Evolutionary conservation across 2,797 vertebrate genomes (phyloP).

Genomic region (Coregonus ussuriensis): DNA sequence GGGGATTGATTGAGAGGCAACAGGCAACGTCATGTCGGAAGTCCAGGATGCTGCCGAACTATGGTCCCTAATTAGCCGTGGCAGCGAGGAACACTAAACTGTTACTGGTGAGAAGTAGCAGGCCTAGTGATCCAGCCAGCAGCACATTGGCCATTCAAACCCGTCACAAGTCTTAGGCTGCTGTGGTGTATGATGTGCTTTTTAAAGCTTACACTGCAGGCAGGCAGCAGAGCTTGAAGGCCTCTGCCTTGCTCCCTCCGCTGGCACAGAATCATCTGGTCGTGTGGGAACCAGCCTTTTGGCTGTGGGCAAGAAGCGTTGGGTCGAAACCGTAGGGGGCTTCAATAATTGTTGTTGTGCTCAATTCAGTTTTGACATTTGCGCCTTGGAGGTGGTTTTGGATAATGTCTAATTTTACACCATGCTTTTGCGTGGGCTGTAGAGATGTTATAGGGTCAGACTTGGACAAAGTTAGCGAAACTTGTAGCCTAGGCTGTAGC

Average conservation of each 20-base stretch:
- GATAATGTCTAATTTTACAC: slow-evolving; percentile 19
- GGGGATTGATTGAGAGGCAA: slow-evolving; percentile 42
- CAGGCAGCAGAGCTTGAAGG: slow-evolving; percentile 44
- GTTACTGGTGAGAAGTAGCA: slow-evolving; percentile 40
- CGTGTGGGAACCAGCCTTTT: slow-evolving; percentile 53
- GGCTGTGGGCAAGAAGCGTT: slow-evolving; percentile 41
- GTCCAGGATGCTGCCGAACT: slow-evolving; percentile 54
- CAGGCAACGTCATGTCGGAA: slow-evolving; percentile 43
- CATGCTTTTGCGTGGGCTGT: slow-evolving; percentile 34
- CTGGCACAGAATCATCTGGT: slow-evolving; percentile 60
- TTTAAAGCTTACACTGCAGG: slow-evolving; percentile 38
- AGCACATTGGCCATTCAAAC: slow-evolving; percentile 26
- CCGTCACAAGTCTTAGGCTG: slow-evolving; percentile 27
- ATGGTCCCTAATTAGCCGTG: slow-evolving; percentile 68
- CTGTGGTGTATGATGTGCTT: slow-evolving; percentile 36
- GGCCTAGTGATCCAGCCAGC: slow-evolving; percentile 40
- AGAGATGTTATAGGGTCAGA: slow-evolving; percentile 8
- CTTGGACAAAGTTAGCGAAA: neutral
- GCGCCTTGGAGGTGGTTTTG: slow-evolving; percentile 41
- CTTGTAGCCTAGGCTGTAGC: neutral
- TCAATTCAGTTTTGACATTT: slow-evolving; percentile 50
- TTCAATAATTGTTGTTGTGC: slow-evolving; percentile 40
- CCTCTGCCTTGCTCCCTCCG: slow-evolving; percentile 35
- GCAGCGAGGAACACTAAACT: slow-evolving; percentile 58
- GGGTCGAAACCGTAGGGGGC: slow-evolving; percentile 32